Evolutionary conservation across 1,140 invertebrate species (phyloP).

Genomic region (Caerostris extrusa): DNA sequence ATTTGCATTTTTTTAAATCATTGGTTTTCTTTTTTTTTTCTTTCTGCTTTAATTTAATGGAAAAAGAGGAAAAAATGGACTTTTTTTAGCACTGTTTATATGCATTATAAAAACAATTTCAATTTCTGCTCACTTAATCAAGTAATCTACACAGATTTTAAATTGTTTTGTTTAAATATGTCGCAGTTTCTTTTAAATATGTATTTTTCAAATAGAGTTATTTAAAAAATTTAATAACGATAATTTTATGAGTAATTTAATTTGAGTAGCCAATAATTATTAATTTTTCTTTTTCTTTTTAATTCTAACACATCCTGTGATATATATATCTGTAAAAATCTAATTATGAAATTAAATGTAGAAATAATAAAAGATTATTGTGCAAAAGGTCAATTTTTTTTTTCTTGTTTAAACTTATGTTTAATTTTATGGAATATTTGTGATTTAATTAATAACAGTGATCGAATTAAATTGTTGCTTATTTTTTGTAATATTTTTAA

Average conservation of each 20-base stretch:
- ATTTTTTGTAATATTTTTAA: background rate
- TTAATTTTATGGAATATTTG: background rate
- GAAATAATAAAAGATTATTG: background rate
- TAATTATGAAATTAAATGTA: background rate
- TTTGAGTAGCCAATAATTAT: background rate
- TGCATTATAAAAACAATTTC: background rate
- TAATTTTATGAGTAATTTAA: background rate
- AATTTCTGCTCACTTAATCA: too few species aligned
- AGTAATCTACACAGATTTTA: background rate
- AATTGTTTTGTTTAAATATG: background rate
- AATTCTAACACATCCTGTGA: background rate
- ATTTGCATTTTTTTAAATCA: background rate
- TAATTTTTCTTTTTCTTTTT: background rate
- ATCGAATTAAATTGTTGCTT: background rate
- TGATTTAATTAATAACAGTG: background rate
- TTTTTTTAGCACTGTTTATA: background rate
- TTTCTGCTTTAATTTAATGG: too few species aligned
- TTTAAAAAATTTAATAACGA: background rate
- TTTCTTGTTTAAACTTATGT: background rate
- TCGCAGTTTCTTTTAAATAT: background rate
- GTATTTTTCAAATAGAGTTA: too few species aligned
- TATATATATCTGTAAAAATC: background rate
- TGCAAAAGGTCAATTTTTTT: background rate
- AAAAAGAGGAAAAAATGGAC: background rate
- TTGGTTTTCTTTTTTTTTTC: too few species aligned